These are phyloP conservation scores for Dolomedes plantarius DNA, from an alignment of 2,888 invertebrate genomes.

Conservation along the genomic window DNA sequence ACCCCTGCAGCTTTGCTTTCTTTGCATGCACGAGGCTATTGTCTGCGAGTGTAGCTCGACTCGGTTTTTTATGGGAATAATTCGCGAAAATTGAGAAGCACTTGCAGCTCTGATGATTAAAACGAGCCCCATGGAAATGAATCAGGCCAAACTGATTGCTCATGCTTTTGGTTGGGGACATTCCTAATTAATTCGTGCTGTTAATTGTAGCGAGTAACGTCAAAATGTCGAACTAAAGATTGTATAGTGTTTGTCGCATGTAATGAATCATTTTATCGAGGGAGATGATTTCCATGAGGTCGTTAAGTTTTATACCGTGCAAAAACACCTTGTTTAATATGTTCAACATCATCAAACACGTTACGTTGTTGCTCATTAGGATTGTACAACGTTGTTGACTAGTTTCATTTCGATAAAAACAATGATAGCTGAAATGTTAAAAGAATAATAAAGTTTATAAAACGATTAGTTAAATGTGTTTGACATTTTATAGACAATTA, in stretches of 20 bases:
- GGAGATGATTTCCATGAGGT: not conserved
- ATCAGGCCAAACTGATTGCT: slow-evolving; percentile 8
- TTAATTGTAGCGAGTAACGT: not conserved
- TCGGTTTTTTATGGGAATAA: slow-evolving; percentile 23
- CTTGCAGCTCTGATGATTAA: slow-evolving; percentile 31
- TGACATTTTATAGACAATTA: no score
- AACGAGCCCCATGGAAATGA: slow-evolving; percentile 31
- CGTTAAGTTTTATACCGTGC: not conserved
- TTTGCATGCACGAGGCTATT: slow-evolving; percentile 19
- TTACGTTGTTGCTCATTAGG: no score
- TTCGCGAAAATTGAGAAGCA: slow-evolving; percentile 30
- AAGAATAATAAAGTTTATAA: no score
- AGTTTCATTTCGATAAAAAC: no score
- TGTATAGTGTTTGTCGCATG: slow-evolving; percentile 1
- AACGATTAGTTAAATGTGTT: no score
- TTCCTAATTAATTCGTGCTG: slow-evolving; percentile 48
- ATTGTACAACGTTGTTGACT: no score
- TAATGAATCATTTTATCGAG: not conserved
- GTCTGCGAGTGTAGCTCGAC: not conserved
- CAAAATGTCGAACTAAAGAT: not conserved
- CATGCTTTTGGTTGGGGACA: not conserved
- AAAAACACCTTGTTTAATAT: slow-evolving; percentile 5
- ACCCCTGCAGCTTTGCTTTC: slow-evolving; percentile 35
- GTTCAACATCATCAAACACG: no score
- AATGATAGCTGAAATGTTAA: no score